Base-by-base conservation (phyloP, 37 sponge, comb jelly and placozoan genomes). In the Diacarnus erythraeanus region DNA sequence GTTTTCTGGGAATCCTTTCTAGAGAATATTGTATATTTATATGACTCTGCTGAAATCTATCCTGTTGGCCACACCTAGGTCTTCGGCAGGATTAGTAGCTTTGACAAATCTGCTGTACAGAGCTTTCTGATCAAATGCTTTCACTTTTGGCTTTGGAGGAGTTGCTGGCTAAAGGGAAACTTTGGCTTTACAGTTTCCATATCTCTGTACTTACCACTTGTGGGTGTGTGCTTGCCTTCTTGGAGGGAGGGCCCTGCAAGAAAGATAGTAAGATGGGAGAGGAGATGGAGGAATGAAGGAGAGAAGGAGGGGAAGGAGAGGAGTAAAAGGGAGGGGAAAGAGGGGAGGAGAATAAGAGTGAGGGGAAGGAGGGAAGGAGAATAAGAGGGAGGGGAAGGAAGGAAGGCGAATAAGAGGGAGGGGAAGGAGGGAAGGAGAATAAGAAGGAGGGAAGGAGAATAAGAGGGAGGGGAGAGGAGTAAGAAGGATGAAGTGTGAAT, bases 91-190 rank as follows among this genome's bases (percentile, higher is more conserved):
- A 54, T 56, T 51, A 2, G 84, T 67, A 3, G 77, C 10, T 10
- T 65, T 65, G 27, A 84, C 71, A 76, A 84, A 84, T 56, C 38
- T 67, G 79, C 60, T 70, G 71, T 80, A 80, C 18, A 80, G 71
- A 10, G 63, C 71, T 38, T 80, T 80, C 40, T 69, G 71, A 25
- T 80, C 80, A 17, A 60, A 0, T 2, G 80, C 80, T 26, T 36
- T 69, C 38, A 59, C 20, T 38, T 80, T 80, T 5, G 80, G 80
- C 23, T 80, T 80, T 2, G 60, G 3, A 56, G 80, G 27, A 33
- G 3, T 66, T 66, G 69, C 3, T 8, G 39, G 67, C 30, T 36
- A 35, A 9, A 58, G 3, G 5, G 15, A 72, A n/a, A 41, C 12
- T 8, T n/a, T 72, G 43, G n/a, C n/a, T n/a, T n/a, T n/a, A n/a